phyloP scores from a whole-genome alignment of 1,140 invertebrate species.

The Tetramorium alpestre region DNA sequence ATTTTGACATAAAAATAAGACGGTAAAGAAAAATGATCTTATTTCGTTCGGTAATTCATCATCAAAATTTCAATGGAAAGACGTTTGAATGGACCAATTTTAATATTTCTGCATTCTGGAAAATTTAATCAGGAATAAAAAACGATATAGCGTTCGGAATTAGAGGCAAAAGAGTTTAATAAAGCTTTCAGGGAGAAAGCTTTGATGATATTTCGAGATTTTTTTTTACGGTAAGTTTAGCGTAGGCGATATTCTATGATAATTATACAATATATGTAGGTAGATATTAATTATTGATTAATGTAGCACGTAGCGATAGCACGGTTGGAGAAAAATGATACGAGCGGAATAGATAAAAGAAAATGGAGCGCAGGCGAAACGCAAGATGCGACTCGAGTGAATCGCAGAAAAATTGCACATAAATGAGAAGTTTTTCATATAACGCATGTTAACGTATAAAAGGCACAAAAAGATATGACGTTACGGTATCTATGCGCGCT shows the following conservation, averaged over 20 bases:
- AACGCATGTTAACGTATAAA: slow-evolving; percentile 44
- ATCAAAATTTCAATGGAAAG: not conserved
- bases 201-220: not conserved
- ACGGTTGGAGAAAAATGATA: not conserved
- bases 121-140: slow-evolving; percentile 9
- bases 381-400: slow-evolving; percentile 34
- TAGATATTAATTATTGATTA: slow-evolving; percentile 28
- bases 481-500: slow-evolving; percentile 27
- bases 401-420: slow-evolving; percentile 43
- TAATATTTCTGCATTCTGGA: not conserved
- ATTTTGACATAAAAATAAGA: not conserved
- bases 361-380: slow-evolving; percentile 36
- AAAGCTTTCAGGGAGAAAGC: too few relatives aligned
- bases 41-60: not conserved
- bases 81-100: not conserved
- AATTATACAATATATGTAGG: not conserved
- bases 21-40: not conserved
- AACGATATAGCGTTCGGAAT: not conserved
- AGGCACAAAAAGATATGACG: slow-evolving; percentile 27
- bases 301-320: not conserved
- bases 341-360: slow-evolving; percentile 24
- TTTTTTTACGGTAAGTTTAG: not conserved
- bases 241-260: not conserved
- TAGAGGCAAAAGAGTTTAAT: not conserved
- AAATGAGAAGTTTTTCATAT: slow-evolving; percentile 55